These are phyloP conservation scores for Nesospiza acunhae DNA, from an alignment of 2,113 vertebrate genomes.

Conservation along the genomic window DNA sequence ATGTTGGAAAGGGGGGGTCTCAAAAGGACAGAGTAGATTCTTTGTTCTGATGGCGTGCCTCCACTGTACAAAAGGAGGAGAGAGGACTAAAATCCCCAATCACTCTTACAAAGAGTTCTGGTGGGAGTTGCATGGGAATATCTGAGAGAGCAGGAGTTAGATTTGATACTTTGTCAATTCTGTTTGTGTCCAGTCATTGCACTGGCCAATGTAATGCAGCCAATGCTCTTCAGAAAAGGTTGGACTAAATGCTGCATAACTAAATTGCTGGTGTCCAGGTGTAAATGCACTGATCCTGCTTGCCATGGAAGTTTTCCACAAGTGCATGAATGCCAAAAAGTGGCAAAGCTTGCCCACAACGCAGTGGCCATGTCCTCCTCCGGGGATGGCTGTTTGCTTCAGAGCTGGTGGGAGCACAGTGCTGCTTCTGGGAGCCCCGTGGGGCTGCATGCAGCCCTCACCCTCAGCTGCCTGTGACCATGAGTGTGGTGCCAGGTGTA, in stretches of 20 bases:
- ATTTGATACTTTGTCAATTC: background rate
- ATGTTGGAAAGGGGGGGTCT: background rate
- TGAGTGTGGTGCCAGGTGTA: background rate
- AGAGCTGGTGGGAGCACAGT: rapidly evolving
- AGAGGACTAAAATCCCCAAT: background rate
- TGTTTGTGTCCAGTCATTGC: background rate
- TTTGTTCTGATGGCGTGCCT: background rate
- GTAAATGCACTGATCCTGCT: background rate
- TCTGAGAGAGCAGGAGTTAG: background rate
- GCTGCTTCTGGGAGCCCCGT: rapidly evolving
- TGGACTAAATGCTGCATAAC: background rate
- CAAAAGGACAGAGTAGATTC: background rate
- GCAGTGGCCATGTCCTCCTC: background rate
- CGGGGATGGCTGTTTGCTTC: background rate
- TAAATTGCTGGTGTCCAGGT: background rate
- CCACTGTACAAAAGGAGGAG: background rate
- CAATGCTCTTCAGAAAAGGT: background rate
- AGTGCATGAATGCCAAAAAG: rapidly evolving
- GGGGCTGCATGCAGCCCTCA: background rate
- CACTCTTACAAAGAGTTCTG: background rate
- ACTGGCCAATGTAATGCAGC: background rate
- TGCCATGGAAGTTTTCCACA: background rate
- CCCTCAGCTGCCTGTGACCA: background rate
- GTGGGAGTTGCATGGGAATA: background rate
- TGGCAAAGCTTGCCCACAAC: background rate